These are phyloP conservation scores for Eulemur rufifrons DNA, from an alignment of 2,113 vertebrate species.

Conservation along the genomic window DNA sequence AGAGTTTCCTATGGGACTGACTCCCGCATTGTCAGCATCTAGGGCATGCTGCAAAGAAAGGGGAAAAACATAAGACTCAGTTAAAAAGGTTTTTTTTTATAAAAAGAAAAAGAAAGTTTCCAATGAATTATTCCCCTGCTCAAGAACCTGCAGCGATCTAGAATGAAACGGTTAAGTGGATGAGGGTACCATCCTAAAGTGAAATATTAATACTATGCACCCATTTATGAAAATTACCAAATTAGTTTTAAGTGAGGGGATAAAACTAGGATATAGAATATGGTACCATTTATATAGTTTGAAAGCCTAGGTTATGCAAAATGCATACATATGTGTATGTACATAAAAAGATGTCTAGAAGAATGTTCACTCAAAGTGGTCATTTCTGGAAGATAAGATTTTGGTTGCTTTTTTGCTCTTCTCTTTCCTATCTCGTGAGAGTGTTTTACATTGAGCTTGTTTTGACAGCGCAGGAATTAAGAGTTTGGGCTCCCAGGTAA, in stretches of 20 bases:
- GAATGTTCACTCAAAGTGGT: background rate
- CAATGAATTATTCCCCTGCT: background rate
- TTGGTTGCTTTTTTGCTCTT: background rate
- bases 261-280: no score
- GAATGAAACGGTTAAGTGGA: background rate
- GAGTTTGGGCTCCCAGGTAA: background rate
- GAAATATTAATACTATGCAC: background rate
- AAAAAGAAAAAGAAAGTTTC: background rate
- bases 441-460: background rate
- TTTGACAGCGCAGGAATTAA: background rate
- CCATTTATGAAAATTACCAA: background rate
- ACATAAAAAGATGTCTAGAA: background rate
- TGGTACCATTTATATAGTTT: background rate
- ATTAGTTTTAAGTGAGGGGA: background rate
- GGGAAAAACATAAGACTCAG: constrained; percentile 26
- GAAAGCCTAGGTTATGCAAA: background rate
- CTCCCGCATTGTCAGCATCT: constrained; percentile 94
- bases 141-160: background rate
- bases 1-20: constrained; percentile 94
- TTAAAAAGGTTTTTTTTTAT: background rate
- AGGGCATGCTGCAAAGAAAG: constrained; percentile 90
- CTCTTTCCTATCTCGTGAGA: background rate
- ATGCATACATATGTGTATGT: fast-evolving
- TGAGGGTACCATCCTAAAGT: background rate
- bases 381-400: background rate